Base-by-base conservation (phyloP, 2,888 invertebrate species). In the Agonopterix heracliana region DNA sequence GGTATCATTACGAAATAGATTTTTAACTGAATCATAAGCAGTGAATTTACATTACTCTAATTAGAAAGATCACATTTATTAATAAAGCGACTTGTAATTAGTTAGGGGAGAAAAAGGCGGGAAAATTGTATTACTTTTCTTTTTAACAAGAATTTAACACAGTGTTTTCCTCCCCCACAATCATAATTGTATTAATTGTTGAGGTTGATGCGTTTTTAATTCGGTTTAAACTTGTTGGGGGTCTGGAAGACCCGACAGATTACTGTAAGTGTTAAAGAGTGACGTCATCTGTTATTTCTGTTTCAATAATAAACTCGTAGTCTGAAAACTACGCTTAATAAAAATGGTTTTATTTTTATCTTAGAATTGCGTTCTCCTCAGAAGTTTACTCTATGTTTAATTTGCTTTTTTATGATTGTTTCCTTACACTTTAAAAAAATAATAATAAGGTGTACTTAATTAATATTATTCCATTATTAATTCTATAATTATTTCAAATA, bases 11-110 rank as follows among this genome's bases (percentile, higher is more conserved):
- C 3, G 5, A 26, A 26, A 26, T 26, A 26, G 26, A 26, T 26
- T 26, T 17, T 26, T 26, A 26, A 26, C 26, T 26, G 5, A 26
- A 26, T 26, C 26, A 38, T 38, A n/a, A 38, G 38, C 38, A 38
- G 10, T 38, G 11, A 38, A n/a, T 38, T 10, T n/a, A 38, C 38
- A 59, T 64, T 74, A 60, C 71, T 70, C 71, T 81, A 80, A 83
- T 81, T 80, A 74, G 79, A 75, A 79, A 75, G 78, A 78, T 76
- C 78, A 73, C 67, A 74, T 81, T 81, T 82, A 84, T 84, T 87
- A 86, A 83, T 81, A 80, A 82, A 83, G 76, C 71, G 80, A 74
- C 72, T 78, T 74, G 76, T 85, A 84, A 85, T 85, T 87, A 85
- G 81, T 68, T 68, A 61, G 83, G 83, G 87, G 84, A 74, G 81